These are phyloP conservation scores for Spialia ferax DNA, from an alignment of 2,888 invertebrate species.

Conservation along the genomic window DNA sequence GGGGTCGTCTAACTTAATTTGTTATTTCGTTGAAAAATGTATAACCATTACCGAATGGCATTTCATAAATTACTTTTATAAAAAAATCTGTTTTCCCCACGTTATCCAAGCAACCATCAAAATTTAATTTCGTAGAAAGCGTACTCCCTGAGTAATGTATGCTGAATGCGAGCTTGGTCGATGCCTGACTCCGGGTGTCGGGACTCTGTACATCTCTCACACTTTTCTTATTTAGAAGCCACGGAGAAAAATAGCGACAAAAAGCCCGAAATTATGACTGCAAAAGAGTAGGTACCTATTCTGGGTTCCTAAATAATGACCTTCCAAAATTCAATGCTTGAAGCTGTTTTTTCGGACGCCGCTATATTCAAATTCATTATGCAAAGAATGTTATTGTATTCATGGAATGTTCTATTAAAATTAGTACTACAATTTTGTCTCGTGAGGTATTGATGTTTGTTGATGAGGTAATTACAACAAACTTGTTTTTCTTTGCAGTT, in stretches of 20 bases:
- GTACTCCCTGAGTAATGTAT: slow-evolving; percentile 75
- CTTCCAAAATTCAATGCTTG: slow-evolving; percentile 10
- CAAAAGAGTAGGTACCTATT: background rate
- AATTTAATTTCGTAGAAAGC: slow-evolving; percentile 82
- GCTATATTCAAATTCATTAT: slow-evolving; percentile 2
- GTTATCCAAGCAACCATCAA: slow-evolving; percentile 73
- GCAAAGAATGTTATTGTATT: background rate
- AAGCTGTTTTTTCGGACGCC: background rate
- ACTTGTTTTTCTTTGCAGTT: too few relatives aligned
- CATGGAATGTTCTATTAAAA: too few relatives aligned
- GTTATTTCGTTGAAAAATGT: slow-evolving; percentile 46
- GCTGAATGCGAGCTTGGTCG: slow-evolving; percentile 58
- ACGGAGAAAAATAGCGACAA: slow-evolving; percentile 43
- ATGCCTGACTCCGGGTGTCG: slow-evolving; percentile 36
- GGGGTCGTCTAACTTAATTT: slow-evolving; percentile 42
- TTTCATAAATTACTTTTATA: slow-evolving; percentile 63
- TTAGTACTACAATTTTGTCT: too few relatives aligned
- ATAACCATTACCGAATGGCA: slow-evolving; percentile 43
- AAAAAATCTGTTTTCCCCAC: slow-evolving; percentile 61
- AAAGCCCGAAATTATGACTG: slow-evolving; percentile 36
- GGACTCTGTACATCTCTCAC: slow-evolving; percentile 47
- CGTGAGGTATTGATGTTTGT: too few relatives aligned
- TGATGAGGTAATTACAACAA: too few relatives aligned
- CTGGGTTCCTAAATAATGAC: slow-evolving; percentile 15
- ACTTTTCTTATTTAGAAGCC: slow-evolving; percentile 50